These are phyloP conservation scores for Dolichomitus sp. DNA, from an alignment of 2,888 invertebrate species.

Conservation along the genomic window DNA sequence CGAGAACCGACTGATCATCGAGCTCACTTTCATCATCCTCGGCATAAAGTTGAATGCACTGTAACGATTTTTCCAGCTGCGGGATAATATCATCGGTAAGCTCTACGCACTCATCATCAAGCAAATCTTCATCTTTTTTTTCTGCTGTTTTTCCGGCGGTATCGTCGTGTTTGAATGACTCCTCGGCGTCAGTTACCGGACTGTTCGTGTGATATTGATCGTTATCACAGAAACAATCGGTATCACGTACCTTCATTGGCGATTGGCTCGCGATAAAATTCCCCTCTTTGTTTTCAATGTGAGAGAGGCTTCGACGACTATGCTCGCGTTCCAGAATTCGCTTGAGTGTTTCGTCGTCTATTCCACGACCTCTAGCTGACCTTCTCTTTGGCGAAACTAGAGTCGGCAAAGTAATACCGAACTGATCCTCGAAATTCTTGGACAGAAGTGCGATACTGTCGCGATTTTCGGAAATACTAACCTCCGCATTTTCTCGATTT, in stretches of 20 bases:
- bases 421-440: slow-evolving; percentile 11
- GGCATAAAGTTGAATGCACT: slow-evolving; percentile 51
- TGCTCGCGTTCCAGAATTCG: slow-evolving; percentile 56
- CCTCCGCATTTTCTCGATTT: background rate
- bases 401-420: background rate
- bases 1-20: slow-evolving; percentile 57
- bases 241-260: background rate
- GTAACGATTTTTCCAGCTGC: slow-evolving; percentile 39
- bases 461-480: background rate
- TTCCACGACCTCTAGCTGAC: slow-evolving; percentile 4
- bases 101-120: background rate
- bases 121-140: background rate
- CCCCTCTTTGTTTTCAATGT: background rate
- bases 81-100: slow-evolving; percentile 16
- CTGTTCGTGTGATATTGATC: background rate
- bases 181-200: background rate
- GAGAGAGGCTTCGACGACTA: slow-evolving; percentile 22
- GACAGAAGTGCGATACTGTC: background rate
- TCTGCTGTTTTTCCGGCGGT: background rate
- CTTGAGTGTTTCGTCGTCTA: slow-evolving; percentile 57
- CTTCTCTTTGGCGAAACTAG: slow-evolving; percentile 28
- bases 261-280: background rate
- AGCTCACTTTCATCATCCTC: slow-evolving; percentile 46
- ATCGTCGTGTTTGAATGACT: background rate
- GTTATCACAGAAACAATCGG: background rate